Base-by-base conservation (phyloP, 1,140 invertebrate species). In the Cydia splendana region DNA sequence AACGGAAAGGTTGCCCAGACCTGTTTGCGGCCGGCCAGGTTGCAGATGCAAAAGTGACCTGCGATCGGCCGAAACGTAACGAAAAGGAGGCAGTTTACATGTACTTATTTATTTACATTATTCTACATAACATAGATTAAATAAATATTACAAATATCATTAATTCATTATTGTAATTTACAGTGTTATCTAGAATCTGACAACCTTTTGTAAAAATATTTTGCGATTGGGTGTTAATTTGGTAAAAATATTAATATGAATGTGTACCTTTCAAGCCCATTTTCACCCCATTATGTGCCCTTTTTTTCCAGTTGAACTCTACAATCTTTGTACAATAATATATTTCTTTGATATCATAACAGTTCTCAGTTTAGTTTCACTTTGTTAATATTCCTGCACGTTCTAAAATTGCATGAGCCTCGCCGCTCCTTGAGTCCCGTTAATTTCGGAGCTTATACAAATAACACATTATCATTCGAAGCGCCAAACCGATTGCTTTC, bases 381-480 rank as follows among this genome's bases (percentile, higher is more conserved):
- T 62, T 20, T 24, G 9, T 12, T 24, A 7, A 57, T 7, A 62
- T 62, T 7, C 20, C 57, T 18, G 3, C 42, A 45, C 4, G n/a
- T 10, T 62, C 7, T 2, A 53, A 62, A 18, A 24, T 20, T 62
- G 18, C 18, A 62, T n/a, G 15, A 4, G 6, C 18, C 73, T 82
- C 77, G 77, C 76, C 83, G 81, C 73, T 48, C 34, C 69, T 74
- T 53, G 28, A 76, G 81, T 89, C 81, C 89, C 89, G 88, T 89
- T 91, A 88, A 88, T 86, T 86, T 91, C 83, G 85, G 82, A 78
- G 80, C 81, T 80, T 79, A 80, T 83, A 85, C 78, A 82, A 83
- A 82, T 76, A 84, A 80, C 75, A 76, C 79, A 84, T 88, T 88
- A 88, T 80, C 79, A 90, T 84, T 81, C 86, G 79, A 77, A 78